phyloP scores from a whole-genome alignment of 1,140 invertebrate species.

The Bombyx mandarina region DNA sequence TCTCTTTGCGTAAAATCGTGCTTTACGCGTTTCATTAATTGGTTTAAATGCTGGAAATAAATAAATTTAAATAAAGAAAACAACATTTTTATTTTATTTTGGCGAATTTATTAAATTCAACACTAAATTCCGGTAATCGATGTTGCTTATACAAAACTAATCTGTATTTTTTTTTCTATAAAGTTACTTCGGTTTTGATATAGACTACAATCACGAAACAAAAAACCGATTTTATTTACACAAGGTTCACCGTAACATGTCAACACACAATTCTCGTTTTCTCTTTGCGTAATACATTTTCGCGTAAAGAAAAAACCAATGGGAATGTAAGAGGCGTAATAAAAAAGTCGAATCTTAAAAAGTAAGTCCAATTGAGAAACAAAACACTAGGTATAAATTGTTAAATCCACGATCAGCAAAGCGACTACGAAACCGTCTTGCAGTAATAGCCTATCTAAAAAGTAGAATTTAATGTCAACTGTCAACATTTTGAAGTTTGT shows the following conservation, averaged over 20 bases:
- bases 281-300: background rate
- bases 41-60: conserved; percentile 39
- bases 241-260: conserved; percentile 44
- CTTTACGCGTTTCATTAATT: conserved; percentile 32
- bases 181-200: conserved; percentile 42
- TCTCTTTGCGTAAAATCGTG: conserved; percentile 19
- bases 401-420: no score
- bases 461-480: no score
- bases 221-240: conserved; percentile 39
- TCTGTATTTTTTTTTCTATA: conserved; percentile 31
- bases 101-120: conserved; percentile 70
- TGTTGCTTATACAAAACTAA: conserved; percentile 59
- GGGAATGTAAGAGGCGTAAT: conserved; percentile 3
- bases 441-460: no score
- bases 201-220: conserved; percentile 38
- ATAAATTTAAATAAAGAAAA: background rate
- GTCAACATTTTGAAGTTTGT: no score
- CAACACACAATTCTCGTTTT: conserved; percentile 23
- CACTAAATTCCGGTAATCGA: conserved; percentile 62
- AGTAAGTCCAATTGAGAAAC: no score
- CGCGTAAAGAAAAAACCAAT: background rate
- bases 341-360: no score
- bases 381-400: no score
- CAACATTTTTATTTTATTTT: conserved; percentile 36
- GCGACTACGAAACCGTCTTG: no score